These are phyloP conservation scores for Elaphurus davidianus DNA, from an alignment of 2,113 vertebrate genomes.

Conservation along the genomic window DNA sequence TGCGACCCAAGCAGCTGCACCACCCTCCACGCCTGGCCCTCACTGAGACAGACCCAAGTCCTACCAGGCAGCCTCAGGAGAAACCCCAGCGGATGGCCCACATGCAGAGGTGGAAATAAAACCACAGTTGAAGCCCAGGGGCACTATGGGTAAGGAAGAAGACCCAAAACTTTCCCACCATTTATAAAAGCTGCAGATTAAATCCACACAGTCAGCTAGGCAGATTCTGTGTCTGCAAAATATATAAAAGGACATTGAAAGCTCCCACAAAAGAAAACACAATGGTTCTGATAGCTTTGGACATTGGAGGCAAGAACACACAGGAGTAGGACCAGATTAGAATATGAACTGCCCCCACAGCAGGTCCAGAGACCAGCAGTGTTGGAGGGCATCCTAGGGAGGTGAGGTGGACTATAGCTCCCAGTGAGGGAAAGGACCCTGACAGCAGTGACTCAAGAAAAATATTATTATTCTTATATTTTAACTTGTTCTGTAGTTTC, in stretches of 20 bases:
- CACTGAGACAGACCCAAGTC: neutral
- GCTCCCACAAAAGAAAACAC: neutral
- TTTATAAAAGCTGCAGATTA: neutral
- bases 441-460: neutral
- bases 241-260: neutral
- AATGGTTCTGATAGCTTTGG: neutral
- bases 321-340: neutral
- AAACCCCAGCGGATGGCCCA: accelerated
- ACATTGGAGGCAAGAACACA: neutral
- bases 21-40: neutral
- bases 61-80: neutral
- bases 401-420: neutral
- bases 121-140: neutral
- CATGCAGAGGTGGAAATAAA: neutral
- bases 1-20: neutral
- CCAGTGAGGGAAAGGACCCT: neutral
- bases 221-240: neutral
- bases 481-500: neutral
- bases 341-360: neutral
- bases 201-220: neutral
- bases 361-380: neutral
- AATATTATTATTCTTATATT: neutral
- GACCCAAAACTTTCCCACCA: neutral
- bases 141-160: neutral
- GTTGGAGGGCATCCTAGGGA: neutral